These are phyloP conservation scores for Chromis chromis DNA, from an alignment of 2,797 vertebrate genomes.

Conservation along the genomic window DNA sequence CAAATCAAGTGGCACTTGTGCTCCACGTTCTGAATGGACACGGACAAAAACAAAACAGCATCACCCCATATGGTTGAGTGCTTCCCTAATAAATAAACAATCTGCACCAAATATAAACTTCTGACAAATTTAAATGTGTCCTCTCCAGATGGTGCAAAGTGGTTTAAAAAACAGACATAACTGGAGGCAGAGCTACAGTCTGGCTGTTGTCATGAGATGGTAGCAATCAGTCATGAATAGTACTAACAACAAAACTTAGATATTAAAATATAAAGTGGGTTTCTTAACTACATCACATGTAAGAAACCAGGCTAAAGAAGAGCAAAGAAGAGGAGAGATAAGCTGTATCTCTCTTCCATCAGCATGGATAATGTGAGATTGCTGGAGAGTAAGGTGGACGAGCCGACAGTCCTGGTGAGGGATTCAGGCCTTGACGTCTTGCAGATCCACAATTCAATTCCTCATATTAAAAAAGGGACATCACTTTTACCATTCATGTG, in stretches of 20 bases:
- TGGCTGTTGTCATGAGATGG: not conserved
- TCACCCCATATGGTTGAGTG: fast-evolving
- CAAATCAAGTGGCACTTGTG: slow-evolving; percentile 96
- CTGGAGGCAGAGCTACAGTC: too few species aligned
- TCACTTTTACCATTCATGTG: too few species aligned
- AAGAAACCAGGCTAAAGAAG: not conserved
- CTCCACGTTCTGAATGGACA: slow-evolving; percentile 85
- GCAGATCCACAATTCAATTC: too few species aligned
- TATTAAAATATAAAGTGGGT: not conserved
- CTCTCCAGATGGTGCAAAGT: not conserved
- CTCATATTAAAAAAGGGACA: too few species aligned
- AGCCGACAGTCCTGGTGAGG: too few species aligned
- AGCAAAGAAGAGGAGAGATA: too few species aligned
- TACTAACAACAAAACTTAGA: not conserved
- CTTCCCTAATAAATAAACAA: not conserved
- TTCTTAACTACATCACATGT: not conserved
- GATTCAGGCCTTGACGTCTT: too few species aligned
- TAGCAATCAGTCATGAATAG: not conserved
- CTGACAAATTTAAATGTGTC: not conserved
- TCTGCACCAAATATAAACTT: not conserved
- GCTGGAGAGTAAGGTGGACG: too few species aligned
- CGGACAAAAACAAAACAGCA: not conserved
- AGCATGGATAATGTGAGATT: too few species aligned
- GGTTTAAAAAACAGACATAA: not conserved
- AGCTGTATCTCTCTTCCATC: too few species aligned